Conservation (phyloP, 2,113 vertebrate species). For the Galemys pyrenaicus region DNA sequence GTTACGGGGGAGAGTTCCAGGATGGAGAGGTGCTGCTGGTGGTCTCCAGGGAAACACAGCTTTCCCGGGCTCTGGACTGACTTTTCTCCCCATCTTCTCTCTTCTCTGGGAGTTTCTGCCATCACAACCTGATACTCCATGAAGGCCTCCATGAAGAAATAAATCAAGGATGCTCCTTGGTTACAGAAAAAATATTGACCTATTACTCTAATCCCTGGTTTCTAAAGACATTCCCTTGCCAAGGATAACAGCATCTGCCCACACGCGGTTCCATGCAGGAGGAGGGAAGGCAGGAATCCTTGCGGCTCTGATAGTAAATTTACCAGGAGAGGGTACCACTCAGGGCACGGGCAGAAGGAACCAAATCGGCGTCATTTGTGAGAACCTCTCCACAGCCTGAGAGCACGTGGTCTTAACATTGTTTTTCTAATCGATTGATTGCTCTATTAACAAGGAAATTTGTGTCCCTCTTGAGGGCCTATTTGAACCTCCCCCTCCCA, state of each 20-base stretch:
- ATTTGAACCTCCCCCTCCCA: rapidly evolving
- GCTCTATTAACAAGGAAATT: not conserved
- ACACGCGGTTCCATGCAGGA: not conserved
- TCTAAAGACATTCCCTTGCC: not conserved
- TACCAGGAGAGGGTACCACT: not conserved
- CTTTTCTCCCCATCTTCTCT: not conserved
- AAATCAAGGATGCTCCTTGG: slow-evolving; percentile 48
- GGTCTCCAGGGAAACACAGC: not conserved
- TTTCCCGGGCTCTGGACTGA: not conserved
- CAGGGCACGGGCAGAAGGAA: not conserved
- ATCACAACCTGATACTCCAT: slow-evolving; percentile 46
- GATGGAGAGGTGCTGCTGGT: not conserved
- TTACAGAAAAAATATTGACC: slow-evolving; percentile 49
- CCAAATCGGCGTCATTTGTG: not conserved
- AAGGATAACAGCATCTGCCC: slow-evolving; percentile 56
- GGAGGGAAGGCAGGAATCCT: not conserved
- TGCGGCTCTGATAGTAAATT: not conserved
- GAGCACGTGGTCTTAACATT: not conserved
- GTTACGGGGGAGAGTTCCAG: not conserved
- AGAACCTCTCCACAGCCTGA: not conserved
- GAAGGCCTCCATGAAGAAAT: slow-evolving; percentile 41
- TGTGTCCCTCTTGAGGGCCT: not conserved
- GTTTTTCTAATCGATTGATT: not conserved
- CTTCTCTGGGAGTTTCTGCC: slow-evolving; percentile 42
- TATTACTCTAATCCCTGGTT: slow-evolving; percentile 10